Evolutionary conservation across 1,140 invertebrate species (phyloP), one percentile per base, ranked within the genome.

Genomic region (Papilio glaucus): DNA sequence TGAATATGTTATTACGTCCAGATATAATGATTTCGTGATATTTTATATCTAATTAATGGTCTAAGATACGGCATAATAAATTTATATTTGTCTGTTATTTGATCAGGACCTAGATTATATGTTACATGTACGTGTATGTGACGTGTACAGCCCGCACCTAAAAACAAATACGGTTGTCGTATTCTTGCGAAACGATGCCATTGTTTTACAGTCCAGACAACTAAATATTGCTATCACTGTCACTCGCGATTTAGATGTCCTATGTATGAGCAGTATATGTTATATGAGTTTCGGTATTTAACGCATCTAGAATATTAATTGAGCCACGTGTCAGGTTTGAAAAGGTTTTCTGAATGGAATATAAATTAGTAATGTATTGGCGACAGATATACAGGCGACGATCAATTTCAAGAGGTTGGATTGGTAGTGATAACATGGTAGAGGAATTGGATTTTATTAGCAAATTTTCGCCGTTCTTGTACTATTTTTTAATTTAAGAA

Each of bases 341-440:
- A 57, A 57, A 57, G 2, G 49, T 57, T 24, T 57, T 57, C 49
- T 12, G 49, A 13, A 21, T 57, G 49, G 49, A 57, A 65, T 39
- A 65, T 18, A 53, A 53, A 53, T 53, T 4, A 41, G n/a, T 65
- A 33, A 65, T 65, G 33, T 63, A 33, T 62, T 38, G n/a, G 9
- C 15, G 6, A 33, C 61, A 38, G n/a, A n/a, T n/a, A n/a, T n/a
- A 33, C 6, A 33, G 29, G 6, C 29, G 29, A 33, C 29, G n/a
- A 37, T 63, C 29, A 63, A 63, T 63, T 63, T 21, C n/a, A 63
- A 63, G 33, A 15, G 13, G 24, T 33, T 15, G n/a, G n/a, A 33
- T 38, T 15, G 61, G 8, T 63, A 18, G n/a, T n/a, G 6, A 38
- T 62, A 29, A 33, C 61, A 8, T 63, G 15, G 13, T 38, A 21